Conservation (phyloP, 2,888 invertebrate species). For the Nineta flava region DNA sequence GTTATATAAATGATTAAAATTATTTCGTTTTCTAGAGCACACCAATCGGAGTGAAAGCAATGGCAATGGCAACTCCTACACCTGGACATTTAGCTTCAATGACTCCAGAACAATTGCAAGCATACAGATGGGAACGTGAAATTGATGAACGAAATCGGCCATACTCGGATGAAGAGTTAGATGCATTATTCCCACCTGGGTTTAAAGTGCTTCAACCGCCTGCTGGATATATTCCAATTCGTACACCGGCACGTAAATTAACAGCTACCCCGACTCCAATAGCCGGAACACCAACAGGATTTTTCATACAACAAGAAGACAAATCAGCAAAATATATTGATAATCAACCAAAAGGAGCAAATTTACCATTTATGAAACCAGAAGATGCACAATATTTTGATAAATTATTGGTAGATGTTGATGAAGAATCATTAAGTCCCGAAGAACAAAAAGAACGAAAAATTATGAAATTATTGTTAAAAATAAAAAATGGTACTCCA, state of each 20-base stretch:
- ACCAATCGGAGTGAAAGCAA: constrained; percentile 85
- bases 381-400: constrained; percentile 99
- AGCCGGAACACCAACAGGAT: constrained; percentile 79
- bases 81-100: constrained; percentile 92
- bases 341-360: constrained; percentile 90
- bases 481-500: constrained; percentile 99
- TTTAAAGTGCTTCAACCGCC: constrained; percentile 95
- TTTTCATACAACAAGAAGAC: constrained; percentile 88
- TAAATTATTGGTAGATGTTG: constrained; percentile 92
- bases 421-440: constrained; percentile 86
- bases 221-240: constrained; percentile 86
- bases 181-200: constrained; percentile 94
- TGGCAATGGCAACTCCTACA: constrained; percentile 97
- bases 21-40: constrained; percentile 32
- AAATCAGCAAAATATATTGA: constrained; percentile 78
- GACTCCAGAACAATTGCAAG: constrained; percentile 98
- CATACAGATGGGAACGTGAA: constrained; percentile 95
- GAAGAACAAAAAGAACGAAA: constrained; percentile 97
- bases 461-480: constrained; percentile 95
- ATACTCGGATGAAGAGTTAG: constrained; percentile 91
- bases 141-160: constrained; percentile 97
- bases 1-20: no score
- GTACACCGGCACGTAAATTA: constrained; percentile 94
- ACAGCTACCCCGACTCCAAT: constrained; percentile 98
- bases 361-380: constrained; percentile 97